These are phyloP conservation scores for Fragum whitleyi DNA, from an alignment of 2,888 invertebrate genomes.

Conservation along the genomic window DNA sequence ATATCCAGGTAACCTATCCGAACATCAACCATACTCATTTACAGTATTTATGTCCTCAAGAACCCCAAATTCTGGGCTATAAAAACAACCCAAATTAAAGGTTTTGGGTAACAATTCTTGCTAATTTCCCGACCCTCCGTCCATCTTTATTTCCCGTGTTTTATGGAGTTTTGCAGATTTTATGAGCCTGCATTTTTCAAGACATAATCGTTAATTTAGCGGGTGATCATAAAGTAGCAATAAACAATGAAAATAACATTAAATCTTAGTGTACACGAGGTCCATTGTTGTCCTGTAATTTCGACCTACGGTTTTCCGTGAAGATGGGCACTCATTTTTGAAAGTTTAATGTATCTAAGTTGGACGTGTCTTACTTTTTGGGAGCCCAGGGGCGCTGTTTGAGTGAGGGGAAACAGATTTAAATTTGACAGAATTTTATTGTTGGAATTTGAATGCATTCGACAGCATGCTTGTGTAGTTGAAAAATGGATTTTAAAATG, in stretches of 20 bases:
- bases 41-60: neutral
- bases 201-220: slow-evolving; percentile 66
- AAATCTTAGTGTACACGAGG: slow-evolving; percentile 41
- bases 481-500: neutral
- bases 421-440: slow-evolving; percentile 9
- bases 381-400: neutral
- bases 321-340: slow-evolving; percentile 44
- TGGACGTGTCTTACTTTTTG: slow-evolving; percentile 18
- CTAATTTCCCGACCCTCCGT: slow-evolving; percentile 32
- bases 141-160: slow-evolving; percentile 45
- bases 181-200: slow-evolving; percentile 60
- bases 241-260: slow-evolving; percentile 67
- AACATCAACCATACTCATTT: slow-evolving; percentile 20
- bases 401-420: neutral
- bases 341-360: slow-evolving; percentile 40
- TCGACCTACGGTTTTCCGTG: slow-evolving; percentile 20
- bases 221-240: slow-evolving; percentile 53
- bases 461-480: neutral
- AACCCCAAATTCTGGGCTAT: neutral
- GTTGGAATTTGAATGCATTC: neutral
- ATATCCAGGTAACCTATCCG: neutral
- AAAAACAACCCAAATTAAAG: slow-evolving; percentile 17
- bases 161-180: slow-evolving; percentile 49
- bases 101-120: slow-evolving; percentile 28
- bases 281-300: slow-evolving; percentile 44